Evolutionary conservation across 1,140 invertebrate genomes (phyloP).

Genomic region (Scaptomyza montana): DNA sequence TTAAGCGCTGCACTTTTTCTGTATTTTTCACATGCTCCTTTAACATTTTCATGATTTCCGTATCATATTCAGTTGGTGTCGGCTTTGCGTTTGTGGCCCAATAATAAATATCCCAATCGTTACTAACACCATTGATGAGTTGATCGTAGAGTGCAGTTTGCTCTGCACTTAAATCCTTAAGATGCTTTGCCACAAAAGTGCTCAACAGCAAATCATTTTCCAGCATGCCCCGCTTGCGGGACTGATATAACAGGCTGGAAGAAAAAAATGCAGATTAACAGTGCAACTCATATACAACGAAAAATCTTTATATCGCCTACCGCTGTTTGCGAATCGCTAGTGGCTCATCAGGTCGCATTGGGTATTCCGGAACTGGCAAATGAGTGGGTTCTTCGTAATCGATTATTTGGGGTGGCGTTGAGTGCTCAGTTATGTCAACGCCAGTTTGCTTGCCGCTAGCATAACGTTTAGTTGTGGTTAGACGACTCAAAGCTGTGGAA

Average conservation of each 20-base stretch:
- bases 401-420: slow-evolving; percentile 60
- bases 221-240: slow-evolving; percentile 97
- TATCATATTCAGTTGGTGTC: slow-evolving; percentile 93
- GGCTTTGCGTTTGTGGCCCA: slow-evolving; percentile 94
- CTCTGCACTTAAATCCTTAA: slow-evolving; percentile 89
- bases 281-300: too few species aligned
- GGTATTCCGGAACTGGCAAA: slow-evolving; percentile 73
- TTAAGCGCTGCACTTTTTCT: slow-evolving; percentile 87
- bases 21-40: slow-evolving; percentile 94
- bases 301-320: slow-evolving; percentile 20
- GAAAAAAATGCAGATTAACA: not conserved
- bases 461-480: slow-evolving; percentile 23
- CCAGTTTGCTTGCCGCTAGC: slow-evolving; percentile 27
- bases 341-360: slow-evolving; percentile 62
- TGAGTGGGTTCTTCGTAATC: slow-evolving; percentile 74
- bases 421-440: slow-evolving; percentile 48
- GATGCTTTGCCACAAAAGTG: slow-evolving; percentile 94
- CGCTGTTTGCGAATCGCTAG: slow-evolving; percentile 69
- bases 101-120: slow-evolving; percentile 99
- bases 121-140: slow-evolving; percentile 96
- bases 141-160: slow-evolving; percentile 93
- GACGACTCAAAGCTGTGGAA: slow-evolving; percentile 11
- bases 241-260: slow-evolving; percentile 95
- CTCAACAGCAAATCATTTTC: slow-evolving; percentile 98
- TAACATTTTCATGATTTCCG: slow-evolving; percentile 93